These are phyloP conservation scores for Saturnia pavonia DNA, from an alignment of 2,888 invertebrate genomes.

Conservation along the genomic window DNA sequence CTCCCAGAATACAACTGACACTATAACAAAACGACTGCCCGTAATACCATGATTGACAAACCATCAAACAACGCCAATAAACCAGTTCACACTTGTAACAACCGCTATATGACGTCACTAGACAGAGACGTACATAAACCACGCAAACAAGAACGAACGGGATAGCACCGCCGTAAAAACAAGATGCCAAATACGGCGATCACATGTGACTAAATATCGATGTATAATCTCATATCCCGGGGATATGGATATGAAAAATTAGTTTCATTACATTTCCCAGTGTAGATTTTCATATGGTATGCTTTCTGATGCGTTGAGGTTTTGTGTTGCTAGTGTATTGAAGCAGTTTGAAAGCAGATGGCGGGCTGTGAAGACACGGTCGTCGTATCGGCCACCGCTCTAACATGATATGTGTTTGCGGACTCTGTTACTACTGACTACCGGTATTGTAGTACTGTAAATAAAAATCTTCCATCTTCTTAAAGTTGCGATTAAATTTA, in stretches of 20 bases:
- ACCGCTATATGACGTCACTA: slow-evolving; percentile 58
- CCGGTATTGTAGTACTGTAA: slow-evolving; percentile 2
- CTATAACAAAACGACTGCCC: background rate
- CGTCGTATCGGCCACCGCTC: background rate
- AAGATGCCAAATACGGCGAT: slow-evolving; percentile 75
- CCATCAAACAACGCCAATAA: background rate
- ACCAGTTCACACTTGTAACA: slow-evolving; percentile 1
- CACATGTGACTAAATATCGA: slow-evolving; percentile 76
- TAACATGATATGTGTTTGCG: background rate
- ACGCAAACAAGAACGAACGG: slow-evolving; percentile 34
- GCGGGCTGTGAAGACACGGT: background rate
- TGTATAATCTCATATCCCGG: slow-evolving; percentile 52
- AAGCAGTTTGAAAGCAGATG: background rate
- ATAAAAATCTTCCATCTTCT: background rate
- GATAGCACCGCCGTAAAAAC: slow-evolving; percentile 60
- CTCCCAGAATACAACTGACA: background rate
- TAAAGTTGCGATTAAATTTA: background rate
- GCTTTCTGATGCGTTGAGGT: background rate
- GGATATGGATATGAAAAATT: slow-evolving; percentile 47
- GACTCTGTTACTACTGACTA: background rate
- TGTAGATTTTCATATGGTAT: slow-evolving; percentile 3
- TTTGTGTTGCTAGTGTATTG: background rate
- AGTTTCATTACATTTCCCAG: background rate
- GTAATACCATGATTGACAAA: slow-evolving; percentile 9
- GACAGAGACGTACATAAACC: slow-evolving; percentile 46